Evolutionary conservation across 2,113 vertebrate species (phyloP).

Genomic region (Azemiops feae): DNA sequence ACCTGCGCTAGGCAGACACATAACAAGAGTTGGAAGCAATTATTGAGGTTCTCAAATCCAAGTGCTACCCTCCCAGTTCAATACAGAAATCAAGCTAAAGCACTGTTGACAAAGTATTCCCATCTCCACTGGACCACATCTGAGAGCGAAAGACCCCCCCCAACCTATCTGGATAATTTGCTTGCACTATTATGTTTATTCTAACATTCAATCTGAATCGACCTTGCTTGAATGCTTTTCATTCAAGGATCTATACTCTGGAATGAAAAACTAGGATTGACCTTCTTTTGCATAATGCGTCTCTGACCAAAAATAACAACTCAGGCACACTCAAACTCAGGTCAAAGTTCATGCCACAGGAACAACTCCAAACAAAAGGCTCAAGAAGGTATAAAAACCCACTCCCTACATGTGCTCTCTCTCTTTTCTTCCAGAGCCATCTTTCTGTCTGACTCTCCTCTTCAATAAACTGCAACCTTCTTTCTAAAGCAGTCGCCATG

Average conservation of each 20-base stretch:
- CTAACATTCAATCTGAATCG: background rate
- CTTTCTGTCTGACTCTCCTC: no score
- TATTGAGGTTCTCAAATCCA: background rate
- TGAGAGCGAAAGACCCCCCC: background rate
- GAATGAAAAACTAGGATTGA: background rate
- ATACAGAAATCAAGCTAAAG: background rate
- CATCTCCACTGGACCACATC: background rate
- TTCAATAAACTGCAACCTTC: no score
- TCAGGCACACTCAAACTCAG: no score
- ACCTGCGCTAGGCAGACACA: background rate
- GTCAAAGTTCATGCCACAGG: no score
- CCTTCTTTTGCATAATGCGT: background rate
- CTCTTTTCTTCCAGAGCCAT: no score
- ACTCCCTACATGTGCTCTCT: no score
- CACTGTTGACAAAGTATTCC: background rate
- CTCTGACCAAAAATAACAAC: background rate
- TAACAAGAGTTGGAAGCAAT: background rate
- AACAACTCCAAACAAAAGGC: no score
- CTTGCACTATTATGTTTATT: background rate
- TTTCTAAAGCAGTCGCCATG: no score
- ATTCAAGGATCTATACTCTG: background rate
- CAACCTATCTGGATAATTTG: background rate
- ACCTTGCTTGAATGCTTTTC: background rate
- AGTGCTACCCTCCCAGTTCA: background rate
- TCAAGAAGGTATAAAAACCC: no score